Conservation (phyloP, 1,140 invertebrate genomes). For the Drosophila sturtevanti region DNA sequence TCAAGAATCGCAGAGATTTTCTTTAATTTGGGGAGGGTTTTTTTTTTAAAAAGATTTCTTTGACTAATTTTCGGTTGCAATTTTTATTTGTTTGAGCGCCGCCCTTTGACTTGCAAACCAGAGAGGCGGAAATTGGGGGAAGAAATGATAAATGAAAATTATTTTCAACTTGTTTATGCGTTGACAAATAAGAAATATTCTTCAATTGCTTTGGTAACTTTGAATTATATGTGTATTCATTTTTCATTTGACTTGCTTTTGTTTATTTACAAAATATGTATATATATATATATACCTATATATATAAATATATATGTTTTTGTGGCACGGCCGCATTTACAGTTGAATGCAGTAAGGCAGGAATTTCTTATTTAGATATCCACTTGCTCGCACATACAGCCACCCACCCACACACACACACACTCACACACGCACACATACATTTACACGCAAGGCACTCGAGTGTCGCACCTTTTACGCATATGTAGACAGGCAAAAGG, state of each 20-base stretch:
- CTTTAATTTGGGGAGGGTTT: too few relatives aligned
- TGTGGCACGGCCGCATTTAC: slow-evolving; percentile 8
- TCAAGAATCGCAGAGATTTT: too few relatives aligned
- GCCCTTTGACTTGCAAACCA: not conserved
- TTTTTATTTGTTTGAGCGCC: not conserved
- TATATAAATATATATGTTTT: not conserved
- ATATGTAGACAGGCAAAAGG: slow-evolving; percentile 52
- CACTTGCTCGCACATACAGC: too few relatives aligned
- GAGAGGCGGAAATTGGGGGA: not conserved
- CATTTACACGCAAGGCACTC: slow-evolving; percentile 29
- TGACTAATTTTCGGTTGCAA: too few relatives aligned
- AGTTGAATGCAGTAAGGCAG: slow-evolving; percentile 48
- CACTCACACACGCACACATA: slow-evolving; percentile 23
- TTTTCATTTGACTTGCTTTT: slow-evolving; percentile 50
- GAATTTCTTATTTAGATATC: slow-evolving; percentile 49
- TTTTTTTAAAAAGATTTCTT: too few relatives aligned
- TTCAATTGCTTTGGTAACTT: slow-evolving; percentile 20
- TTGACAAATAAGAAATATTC: slow-evolving; percentile 34
- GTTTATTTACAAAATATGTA: slow-evolving; percentile 33
- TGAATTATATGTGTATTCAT: slow-evolving; percentile 42
- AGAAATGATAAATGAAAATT: slow-evolving; percentile 27
- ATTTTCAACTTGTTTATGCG: slow-evolving; percentile 12
- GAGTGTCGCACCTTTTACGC: slow-evolving; percentile 69
- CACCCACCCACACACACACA: slow-evolving; percentile 3
- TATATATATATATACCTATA: too few relatives aligned